Evolutionary conservation across 2,888 invertebrate genomes (phyloP), one percentile per base, ranked within the genome.

Genomic region (Cistogaster globosa): DNA sequence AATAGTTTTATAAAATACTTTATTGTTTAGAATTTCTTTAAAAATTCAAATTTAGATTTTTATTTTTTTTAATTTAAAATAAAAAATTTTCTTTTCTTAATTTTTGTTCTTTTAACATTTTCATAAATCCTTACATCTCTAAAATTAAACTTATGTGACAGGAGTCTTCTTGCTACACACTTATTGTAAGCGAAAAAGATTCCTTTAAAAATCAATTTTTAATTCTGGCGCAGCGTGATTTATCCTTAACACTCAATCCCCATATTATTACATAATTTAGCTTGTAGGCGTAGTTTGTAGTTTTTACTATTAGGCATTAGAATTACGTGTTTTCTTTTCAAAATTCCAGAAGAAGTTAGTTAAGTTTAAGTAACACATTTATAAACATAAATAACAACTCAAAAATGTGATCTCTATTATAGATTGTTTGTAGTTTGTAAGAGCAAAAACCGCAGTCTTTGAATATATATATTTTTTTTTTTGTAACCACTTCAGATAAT

Each of bases 141-240:
- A 32, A 36, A 55, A 48, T 22, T 18, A 68, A 62, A 65, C 51
- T 80, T 76, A 78, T 83, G 77, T 83, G 80, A 83, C 72, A 74
- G 81, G 83, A 83, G 81, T 83, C 32, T 79, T 80, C 32, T 77
- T 58, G 57, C 42, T 48, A 14, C 42, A 14, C 42, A 14, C 26
- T 20, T 20, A 9, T 12, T 22, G n/a, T 22, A n/a, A 20, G 48
- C 12, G 4, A 12, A 69, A 76, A 76, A 36, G 60, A 74, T 80
- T 83, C 86, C 79, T 65, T 53, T 65, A 85, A 85, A 84, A 83
- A 42, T 74, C 12, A 62, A 51, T 53, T 74, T 20, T 57, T 80
- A 62, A 72, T 9, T 76, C 90, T 87, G 90, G 90, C 90, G 88
- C 88, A 90, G 90, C 90, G 90, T 90, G 90, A 90, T 90, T 55